Percentiles rank a stretch among this genome's conserved stretches.
phyloP scores from a whole-genome alignment of 2,113 vertebrate genomes.

The cattle (Bos taurus) region DNA sequence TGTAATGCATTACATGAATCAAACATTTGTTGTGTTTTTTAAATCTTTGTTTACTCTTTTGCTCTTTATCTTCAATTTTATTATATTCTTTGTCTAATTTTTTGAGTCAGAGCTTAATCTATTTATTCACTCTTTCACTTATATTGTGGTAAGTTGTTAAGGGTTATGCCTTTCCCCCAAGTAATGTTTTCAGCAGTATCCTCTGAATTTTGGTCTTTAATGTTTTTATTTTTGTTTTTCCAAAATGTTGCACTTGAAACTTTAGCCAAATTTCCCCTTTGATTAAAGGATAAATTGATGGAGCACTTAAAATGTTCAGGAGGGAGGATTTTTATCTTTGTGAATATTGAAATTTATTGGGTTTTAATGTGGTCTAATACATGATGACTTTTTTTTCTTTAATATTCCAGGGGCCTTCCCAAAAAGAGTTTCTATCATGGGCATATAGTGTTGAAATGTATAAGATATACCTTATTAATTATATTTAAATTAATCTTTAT shows the following conservation, averaged over 20 bases:
- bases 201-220: background rate
- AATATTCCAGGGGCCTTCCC: background rate
- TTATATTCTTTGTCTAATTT: background rate
- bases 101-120: background rate
- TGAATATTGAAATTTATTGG: background rate
- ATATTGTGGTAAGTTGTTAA: background rate
- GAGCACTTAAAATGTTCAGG: background rate
- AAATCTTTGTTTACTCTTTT: background rate
- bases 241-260: background rate
- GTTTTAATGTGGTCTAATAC: background rate
- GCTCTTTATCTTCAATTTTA: background rate
- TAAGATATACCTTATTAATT: background rate
- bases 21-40: background rate
- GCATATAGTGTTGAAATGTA: background rate
- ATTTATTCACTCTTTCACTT: background rate
- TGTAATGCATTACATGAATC: background rate
- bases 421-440: background rate
- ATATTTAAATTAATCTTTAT: background rate
- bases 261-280: conserved; percentile 17
- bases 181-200: background rate
- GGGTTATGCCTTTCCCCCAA: background rate
- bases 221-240: background rate
- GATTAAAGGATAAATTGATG: background rate
- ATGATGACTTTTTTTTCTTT: background rate
- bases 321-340: background rate